Base-by-base conservation (phyloP, 2,797 vertebrate species). In the Lophius americanus region DNA sequence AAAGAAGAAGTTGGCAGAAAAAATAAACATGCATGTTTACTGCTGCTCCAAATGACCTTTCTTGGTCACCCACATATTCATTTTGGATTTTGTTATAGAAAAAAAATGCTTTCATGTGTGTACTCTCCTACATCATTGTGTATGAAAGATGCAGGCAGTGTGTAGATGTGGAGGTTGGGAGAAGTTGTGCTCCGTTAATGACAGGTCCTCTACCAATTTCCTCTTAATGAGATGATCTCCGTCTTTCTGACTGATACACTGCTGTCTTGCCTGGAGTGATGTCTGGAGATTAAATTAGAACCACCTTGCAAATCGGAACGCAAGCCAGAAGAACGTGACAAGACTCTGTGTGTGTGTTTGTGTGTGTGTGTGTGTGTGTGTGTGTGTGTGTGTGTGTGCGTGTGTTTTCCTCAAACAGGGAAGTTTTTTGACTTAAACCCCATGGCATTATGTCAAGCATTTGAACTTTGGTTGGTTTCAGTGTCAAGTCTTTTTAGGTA, bases 391-490 rank as follows among this genome's bases (percentile, higher is more conserved):
- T 59, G 38, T 48, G 42, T 48, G 35, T 43, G 51, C 23, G 5
- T 33, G 46, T 58, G 10, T 59, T 66, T 42, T 8, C 38, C 56
- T 54, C 46, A 50, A 60, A 43, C 39, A 9, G 43, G 53, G 38
- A 55, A 39, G 23, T 60, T 75, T 62, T 75, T 44, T 14, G 9
- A 44, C 69, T 73, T 9, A 7, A 49, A 63, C 55, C 73, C 60
- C 53, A 6, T 64, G 53, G 54, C 76, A 61, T 44, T 2, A 56
- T 76, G 68, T 85, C 78, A 83, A 68, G 50, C 72, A 33, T 82
- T 79, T 78, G 73, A 87, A 84, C 84, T 80, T 81, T 44, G 5
- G 43, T 60, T 81, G 67, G 73, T 85, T 88, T 75, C 58, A 51
- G 66, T 61, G 64, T 81, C 73, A 55, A 70, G 52, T 50, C 64